Percentiles rank a stretch among this genome's conserved stretches.
Evolutionary conservation across 2,888 invertebrate species (phyloP).

Genomic region (Orchesella flavescens): DNA sequence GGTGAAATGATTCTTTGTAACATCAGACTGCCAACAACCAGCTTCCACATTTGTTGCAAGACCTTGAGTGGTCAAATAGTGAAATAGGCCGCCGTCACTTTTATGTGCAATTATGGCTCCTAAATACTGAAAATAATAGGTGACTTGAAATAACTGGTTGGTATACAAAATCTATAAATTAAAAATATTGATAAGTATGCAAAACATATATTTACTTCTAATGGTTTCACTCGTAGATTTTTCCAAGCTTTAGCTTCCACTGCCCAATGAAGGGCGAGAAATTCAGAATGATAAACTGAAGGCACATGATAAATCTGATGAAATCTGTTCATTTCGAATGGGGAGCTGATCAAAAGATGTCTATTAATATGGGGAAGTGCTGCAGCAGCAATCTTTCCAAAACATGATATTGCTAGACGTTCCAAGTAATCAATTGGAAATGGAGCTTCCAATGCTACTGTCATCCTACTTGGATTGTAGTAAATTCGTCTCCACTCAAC

Average conservation of each 20-base stretch:
- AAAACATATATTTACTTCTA: no score
- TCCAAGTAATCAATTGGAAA: constrained; percentile 44
- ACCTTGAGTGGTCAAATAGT: constrained; percentile 38
- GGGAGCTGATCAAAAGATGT: constrained; percentile 20
- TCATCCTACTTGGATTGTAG: constrained; percentile 59
- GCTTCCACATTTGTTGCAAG: constrained; percentile 41
- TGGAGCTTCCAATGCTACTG: constrained; percentile 62
- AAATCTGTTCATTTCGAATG: constrained; percentile 55
- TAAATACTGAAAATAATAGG: constrained; percentile 17
- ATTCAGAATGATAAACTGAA: constrained; percentile 55
- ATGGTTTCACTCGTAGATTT: constrained; percentile 56
- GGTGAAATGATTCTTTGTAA: constrained; percentile 38
- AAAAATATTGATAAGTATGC: no score
- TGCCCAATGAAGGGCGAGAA: constrained; percentile 55
- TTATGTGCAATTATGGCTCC: constrained; percentile 44
- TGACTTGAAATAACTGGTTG: background rate
- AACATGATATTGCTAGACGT: constrained; percentile 33
- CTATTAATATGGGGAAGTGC: background rate
- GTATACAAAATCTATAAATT: no score
- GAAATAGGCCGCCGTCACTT: constrained; percentile 41
- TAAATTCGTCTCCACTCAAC: constrained; percentile 47
- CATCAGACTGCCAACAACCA: constrained; percentile 55
- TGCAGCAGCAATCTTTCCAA: constrained; percentile 33
- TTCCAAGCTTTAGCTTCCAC: constrained; percentile 58
- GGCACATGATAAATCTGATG: constrained; percentile 58